Evolutionary conservation across 2,797 vertebrate species (phyloP), one percentile per base, ranked within the genome.

Genomic region (Lacerta viridis): DNA sequence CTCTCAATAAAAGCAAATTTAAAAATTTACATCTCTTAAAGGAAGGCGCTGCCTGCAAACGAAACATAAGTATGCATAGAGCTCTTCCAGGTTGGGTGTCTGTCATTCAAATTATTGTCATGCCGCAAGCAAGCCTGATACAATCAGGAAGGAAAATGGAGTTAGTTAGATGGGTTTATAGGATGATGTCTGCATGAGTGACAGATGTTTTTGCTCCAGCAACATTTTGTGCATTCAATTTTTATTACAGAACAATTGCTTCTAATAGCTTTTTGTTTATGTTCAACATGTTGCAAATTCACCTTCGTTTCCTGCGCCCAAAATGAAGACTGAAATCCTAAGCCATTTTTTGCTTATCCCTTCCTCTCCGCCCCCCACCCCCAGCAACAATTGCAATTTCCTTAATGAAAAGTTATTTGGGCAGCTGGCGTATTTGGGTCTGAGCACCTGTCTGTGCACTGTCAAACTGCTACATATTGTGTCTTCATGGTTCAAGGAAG

Each of bases 161-260:
- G 92, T 94, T 86, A 93, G 90, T 92, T 89, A 93, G 94, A 92
- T 87, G 88, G 75, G 39, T 94, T 97, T 96, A 94, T 90, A 91
- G 93, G 91, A 93, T 89, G 92, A 92, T 96, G 87, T 87, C 91
- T 95, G 87, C 77, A 17, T 92, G 93, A 97, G 80, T 95, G 96
- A 93, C 95, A 96, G 95, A 95, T 96, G 93, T 95, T 96, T 96
- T 90, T 90, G 87, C 91, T 92, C 90, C 88, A 95, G 93, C 87
- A 93, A 94, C 20, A 90, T 95, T 92, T 93, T 86, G 83, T 88
- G 66, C 90, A 92, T 87, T 94, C 92, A 93, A 88, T 92, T 94
- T 96, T 96, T 96, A 95, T 95, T 95, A 96, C 80, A 95, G 94
- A 96, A 95, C 90, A 97, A 95, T 94, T 95, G 92, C 69, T 93